phyloP scores from a whole-genome alignment of 1,140 invertebrate genomes.

The Drosophila takahashii region DNA sequence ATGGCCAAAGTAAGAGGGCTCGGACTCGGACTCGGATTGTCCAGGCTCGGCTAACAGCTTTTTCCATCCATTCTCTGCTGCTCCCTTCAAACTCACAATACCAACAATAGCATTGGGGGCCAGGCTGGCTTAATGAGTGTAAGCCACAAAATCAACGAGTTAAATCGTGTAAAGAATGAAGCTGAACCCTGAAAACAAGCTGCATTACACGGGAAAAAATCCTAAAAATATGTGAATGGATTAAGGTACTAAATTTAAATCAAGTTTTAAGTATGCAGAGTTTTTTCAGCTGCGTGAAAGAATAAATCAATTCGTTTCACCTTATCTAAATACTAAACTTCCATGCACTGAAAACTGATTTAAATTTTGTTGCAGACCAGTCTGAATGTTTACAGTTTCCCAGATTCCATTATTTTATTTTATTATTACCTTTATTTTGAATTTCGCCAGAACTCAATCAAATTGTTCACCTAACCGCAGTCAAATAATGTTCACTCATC shows the following conservation, averaged over 20 bases:
- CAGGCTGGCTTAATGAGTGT: conserved; percentile 74
- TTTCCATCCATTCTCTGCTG: conserved; percentile 7
- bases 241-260: not conserved
- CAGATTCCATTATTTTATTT: not conserved
- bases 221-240: too few species aligned
- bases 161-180: conserved; percentile 72
- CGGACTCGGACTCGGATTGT: conserved; percentile 4
- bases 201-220: conserved; percentile 24
- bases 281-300: not conserved
- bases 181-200: conserved; percentile 34
- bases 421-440: not conserved
- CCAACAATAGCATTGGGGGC: conserved; percentile 50
- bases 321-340: not conserved
- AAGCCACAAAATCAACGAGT: conserved; percentile 80
- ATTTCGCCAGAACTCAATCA: not conserved
- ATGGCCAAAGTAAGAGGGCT: conserved; percentile 21
- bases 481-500: conserved; percentile 6
- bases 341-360: not conserved
- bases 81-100: conserved; percentile 12
- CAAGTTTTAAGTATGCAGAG: too few species aligned
- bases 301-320: not conserved
- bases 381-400: too few species aligned
- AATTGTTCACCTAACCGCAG: conserved; percentile 8
- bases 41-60: conserved; percentile 9
- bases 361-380: not conserved